Conservation (phyloP, 1,140 invertebrate species). For the Apocrypta bakeri region DNA sequence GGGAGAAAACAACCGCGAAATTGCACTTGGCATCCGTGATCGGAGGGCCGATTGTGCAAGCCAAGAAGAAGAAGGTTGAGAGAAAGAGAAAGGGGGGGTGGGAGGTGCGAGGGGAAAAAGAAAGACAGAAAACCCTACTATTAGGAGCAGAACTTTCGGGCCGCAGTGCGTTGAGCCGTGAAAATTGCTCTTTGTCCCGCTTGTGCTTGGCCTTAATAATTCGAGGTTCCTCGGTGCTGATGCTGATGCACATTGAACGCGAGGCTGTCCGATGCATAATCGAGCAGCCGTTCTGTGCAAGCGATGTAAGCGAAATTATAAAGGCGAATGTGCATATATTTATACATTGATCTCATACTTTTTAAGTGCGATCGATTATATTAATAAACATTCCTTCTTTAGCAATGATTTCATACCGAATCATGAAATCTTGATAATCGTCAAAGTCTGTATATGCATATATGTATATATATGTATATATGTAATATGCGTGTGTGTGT, state of each 20-base stretch:
- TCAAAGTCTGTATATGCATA: too few species aligned
- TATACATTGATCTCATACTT: too few species aligned
- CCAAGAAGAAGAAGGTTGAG: background rate
- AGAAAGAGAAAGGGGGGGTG: background rate
- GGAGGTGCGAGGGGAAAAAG: background rate
- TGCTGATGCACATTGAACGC: background rate
- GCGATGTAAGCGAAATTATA: too few species aligned
- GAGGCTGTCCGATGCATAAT: background rate
- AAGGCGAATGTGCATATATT: too few species aligned
- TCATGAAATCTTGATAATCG: too few species aligned
- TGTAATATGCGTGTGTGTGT: too few species aligned
- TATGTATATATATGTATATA: too few species aligned
- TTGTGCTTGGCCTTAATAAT: conserved; percentile 8
- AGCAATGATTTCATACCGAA: too few species aligned
- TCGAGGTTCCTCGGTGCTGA: background rate
- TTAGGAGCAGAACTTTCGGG: conserved; percentile 41
- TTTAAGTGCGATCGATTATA: too few species aligned
- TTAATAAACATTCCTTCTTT: too few species aligned
- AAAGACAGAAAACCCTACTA: conserved; percentile 22
- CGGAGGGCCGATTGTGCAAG: conserved; percentile 17
- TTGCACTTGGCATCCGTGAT: conserved; percentile 43
- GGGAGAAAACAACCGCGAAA: conserved; percentile 10
- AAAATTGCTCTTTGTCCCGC: conserved; percentile 37
- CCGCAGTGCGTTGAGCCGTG: background rate
- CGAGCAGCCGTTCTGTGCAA: too few species aligned